A percentile compares a stretch with the other conserved stretches of the same genome.
Conservation (phyloP, 2,888 invertebrate genomes). For the Sinotaia quadrata region DNA sequence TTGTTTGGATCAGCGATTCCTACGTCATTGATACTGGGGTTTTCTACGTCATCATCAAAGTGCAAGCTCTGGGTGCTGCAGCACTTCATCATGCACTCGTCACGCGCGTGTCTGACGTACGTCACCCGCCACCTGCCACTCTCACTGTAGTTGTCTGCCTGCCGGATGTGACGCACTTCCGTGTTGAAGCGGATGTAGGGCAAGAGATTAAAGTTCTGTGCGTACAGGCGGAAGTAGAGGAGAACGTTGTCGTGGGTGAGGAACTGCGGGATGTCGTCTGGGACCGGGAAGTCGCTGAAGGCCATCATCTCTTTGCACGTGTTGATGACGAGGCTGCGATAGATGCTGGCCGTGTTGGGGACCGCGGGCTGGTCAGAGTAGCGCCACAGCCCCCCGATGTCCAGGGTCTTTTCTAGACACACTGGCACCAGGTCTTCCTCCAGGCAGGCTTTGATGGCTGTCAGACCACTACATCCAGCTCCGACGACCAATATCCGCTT, state of each 20-base stretch:
- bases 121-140: conserved; percentile 66
- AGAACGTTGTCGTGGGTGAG: conserved; percentile 72
- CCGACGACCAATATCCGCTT: conserved; percentile 43
- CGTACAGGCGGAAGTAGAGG: conserved; percentile 68
- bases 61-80: neutral
- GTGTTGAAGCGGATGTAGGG: conserved; percentile 59
- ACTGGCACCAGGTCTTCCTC: conserved; percentile 46
- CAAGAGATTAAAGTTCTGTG: conserved; percentile 60
- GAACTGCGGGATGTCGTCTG: conserved; percentile 72
- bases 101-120: conserved; percentile 27
- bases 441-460: conserved; percentile 51
- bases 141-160: conserved; percentile 58
- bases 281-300: conserved; percentile 73
- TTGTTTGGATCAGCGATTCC: too few relatives aligned
- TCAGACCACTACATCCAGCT: conserved; percentile 48
- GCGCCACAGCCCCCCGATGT: conserved; percentile 68
- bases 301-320: conserved; percentile 71
- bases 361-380: conserved; percentile 47
- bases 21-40: neutral
- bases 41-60: neutral
- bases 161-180: conserved; percentile 48
- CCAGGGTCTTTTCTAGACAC: conserved; percentile 50
- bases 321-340: conserved; percentile 66
- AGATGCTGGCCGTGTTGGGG: conserved; percentile 59
- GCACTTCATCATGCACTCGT: conserved; percentile 19